These are phyloP conservation scores for Vicugna pacos DNA, from an alignment of 2,113 vertebrate species.

Conservation along the genomic window DNA sequence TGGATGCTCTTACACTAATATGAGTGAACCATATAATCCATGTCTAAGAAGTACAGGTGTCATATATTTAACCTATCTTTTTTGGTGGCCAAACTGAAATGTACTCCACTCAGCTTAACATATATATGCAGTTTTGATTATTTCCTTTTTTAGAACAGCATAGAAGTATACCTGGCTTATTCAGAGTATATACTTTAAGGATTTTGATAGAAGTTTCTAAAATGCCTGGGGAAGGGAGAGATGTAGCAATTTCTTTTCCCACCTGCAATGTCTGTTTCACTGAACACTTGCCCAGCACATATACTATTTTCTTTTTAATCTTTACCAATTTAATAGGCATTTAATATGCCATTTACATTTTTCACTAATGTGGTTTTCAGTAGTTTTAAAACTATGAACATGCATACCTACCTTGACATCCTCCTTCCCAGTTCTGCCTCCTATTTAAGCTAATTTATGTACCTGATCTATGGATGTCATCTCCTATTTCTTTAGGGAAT, in stretches of 20 bases:
- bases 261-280: too few species aligned
- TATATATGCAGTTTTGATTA: too few species aligned
- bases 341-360: neutral
- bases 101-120: neutral
- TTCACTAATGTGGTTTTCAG: neutral
- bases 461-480: neutral
- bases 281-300: neutral
- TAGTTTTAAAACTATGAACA: neutral
- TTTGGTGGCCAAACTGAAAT: neutral
- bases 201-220: too few species aligned
- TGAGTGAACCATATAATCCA: neutral
- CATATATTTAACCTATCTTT: conserved; percentile 20
- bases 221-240: too few species aligned
- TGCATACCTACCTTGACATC: neutral
- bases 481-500: neutral
- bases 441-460: neutral
- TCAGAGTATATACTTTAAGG: too few species aligned
- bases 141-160: too few species aligned
- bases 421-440: neutral
- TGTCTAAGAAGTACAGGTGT: neutral
- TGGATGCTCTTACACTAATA: neutral
- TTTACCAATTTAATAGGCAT: neutral
- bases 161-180: too few species aligned
- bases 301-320: conserved; percentile 6
- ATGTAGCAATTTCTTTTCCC: too few species aligned